Base-by-base conservation (phyloP, 2,888 invertebrate species). In the Lutraria lutraria region DNA sequence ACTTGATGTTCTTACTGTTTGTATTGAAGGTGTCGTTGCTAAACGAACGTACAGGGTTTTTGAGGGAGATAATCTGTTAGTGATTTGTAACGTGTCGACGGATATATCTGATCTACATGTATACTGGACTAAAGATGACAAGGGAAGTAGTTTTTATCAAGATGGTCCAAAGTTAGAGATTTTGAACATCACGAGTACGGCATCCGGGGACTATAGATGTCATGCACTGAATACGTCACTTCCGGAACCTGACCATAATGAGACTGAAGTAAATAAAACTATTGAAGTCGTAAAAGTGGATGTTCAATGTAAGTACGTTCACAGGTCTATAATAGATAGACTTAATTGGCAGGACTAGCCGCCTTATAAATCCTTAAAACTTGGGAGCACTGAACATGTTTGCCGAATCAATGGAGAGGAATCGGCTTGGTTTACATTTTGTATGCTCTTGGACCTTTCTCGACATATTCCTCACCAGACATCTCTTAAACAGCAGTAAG, bases 51-150 rank as follows among this genome's bases (percentile, higher is more conserved):
- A 85, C 76, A 60, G 31, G 21, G 60, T 85, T 80, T 43, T 87
- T 0, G 89, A 89, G 63, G 87, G 87, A n/a, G 79, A 87, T 8
- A 68, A 87, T 63, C 60, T 89, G 19, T 34, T 85, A 53, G 85
- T 90, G 15, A 76, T 76, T 34, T 90, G 88, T 34, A 90, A 88
- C 34, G 82, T 63, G 10, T 81, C 86, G 34, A 53, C 76, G 0
- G 25, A 34, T 25, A 16, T 25, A 25, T 29, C 80, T 3, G 86
- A 84, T 31, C 81, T 82, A 15, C 84, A 86, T 21, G 72, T 90
- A 12, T 90, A 82, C 82, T 90, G 90, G 90, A 81, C 86, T 0
- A 88, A 88, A 84, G 84, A 88, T n/a, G 63, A 81, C 19, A 84
- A 84, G 8, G 60, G 60, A 53, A 79, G 63, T 34, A n/a, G 68